phyloP scores from a whole-genome alignment of 2,113 vertebrate species.

The Sialia sialis region DNA sequence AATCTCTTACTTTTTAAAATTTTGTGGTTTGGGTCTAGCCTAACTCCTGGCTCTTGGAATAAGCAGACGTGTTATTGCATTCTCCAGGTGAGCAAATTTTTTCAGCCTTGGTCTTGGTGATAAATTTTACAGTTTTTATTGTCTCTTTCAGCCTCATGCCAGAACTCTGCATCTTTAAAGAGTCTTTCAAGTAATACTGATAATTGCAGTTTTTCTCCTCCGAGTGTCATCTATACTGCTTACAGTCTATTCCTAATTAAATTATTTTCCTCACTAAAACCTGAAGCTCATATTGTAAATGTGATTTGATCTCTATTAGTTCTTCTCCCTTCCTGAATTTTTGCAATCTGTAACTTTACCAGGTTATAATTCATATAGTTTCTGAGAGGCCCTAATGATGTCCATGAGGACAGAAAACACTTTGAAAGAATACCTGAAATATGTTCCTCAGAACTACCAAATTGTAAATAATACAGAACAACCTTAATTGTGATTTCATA shows the following conservation, averaged over 20 bases:
- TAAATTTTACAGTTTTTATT: background rate
- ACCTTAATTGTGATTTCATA: background rate
- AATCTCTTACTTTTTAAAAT: background rate
- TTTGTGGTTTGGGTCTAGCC: background rate
- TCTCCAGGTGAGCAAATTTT: background rate
- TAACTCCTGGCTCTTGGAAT: background rate
- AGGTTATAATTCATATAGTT: background rate
- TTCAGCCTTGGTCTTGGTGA: background rate
- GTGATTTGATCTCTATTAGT: background rate
- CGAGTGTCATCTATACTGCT: background rate
- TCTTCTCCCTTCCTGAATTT: background rate
- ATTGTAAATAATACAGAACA: background rate
- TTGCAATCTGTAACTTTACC: background rate
- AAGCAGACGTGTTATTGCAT: rapidly evolving
- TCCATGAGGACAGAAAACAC: background rate
- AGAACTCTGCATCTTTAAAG: background rate
- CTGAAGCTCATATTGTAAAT: background rate
- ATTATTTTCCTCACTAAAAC: background rate
- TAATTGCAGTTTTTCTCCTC: background rate
- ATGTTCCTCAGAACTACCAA: background rate
- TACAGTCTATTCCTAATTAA: background rate
- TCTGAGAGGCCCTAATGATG: background rate
- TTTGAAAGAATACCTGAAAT: background rate
- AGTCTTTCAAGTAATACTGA: background rate
- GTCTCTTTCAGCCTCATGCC: background rate